A percentile compares a stretch with the other conserved stretches of the same genome.
Conservation (phyloP, 2,113 vertebrate species). For the Progne subis region DNA sequence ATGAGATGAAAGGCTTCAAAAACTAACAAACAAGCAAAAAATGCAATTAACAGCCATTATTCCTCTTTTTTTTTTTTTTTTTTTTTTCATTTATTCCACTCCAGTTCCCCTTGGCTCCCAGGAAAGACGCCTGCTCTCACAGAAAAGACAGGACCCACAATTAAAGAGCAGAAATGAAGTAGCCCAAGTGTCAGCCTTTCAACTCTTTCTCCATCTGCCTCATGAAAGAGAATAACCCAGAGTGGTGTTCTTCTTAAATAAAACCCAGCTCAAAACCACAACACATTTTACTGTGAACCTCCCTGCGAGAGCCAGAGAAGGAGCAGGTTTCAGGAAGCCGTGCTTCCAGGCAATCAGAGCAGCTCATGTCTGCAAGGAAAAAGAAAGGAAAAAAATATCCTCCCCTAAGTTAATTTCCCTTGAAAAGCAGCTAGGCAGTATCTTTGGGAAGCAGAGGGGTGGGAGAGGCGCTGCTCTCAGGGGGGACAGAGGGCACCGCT, state of each 20-base stretch:
- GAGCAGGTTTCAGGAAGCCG: constrained; percentile 64
- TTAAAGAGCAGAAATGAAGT: constrained; percentile 19
- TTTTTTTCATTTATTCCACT: neutral
- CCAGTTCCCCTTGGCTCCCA: neutral
- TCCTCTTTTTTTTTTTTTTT: neutral
- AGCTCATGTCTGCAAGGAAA: constrained; percentile 35
- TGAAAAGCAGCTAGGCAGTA: neutral
- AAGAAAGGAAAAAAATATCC: neutral
- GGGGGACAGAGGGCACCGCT: neutral
- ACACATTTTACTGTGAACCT: constrained; percentile 46
- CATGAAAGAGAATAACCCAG: constrained; percentile 26
- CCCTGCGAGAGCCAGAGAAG: constrained; percentile 54
- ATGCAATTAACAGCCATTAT: neutral
- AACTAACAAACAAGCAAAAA: neutral
- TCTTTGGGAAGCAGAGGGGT: neutral
- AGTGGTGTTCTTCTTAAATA: constrained; percentile 39
- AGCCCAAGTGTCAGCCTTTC: constrained; percentile 51
- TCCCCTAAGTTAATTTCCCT: constrained; percentile 1
- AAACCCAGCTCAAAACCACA: constrained; percentile 52
- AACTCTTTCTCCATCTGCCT: constrained; percentile 48
- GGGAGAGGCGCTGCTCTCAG: neutral
- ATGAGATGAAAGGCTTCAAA: neutral
- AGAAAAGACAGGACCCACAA: constrained; percentile 23
- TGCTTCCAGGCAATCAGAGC: constrained; percentile 62
- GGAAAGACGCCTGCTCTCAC: neutral